Evolutionary conservation across 2,888 invertebrate species (phyloP), one percentile per base, ranked within the genome.

Genomic region (Eurytoma adleriae): DNA sequence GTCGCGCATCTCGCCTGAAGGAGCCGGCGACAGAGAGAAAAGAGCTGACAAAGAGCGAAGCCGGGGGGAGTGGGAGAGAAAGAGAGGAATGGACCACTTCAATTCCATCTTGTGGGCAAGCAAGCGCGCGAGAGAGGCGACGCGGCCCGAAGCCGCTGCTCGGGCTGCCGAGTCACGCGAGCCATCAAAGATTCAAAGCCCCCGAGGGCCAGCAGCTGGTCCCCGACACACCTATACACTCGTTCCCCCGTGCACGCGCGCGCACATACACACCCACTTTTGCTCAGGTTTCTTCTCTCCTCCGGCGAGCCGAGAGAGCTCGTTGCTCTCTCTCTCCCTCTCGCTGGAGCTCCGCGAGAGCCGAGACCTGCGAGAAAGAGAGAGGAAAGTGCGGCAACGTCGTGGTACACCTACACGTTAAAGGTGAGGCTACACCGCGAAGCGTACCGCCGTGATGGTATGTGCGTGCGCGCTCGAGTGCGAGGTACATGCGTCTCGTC

Each of bases 191-290:
- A 90, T 89, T 88, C 89, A 89, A 86, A 87, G 86, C 87, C 87
- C 87, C 87, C 84, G 86, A 88, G 90, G 89, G 88, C 89, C 83
- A 86, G 89, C 90, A 90, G 90, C 90, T 90, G 90, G 89, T 89
- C 88, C 86, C 84, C 84, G 83, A 56, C 62, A 27, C 68, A 83
- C 84, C 82, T 82, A 78, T 77, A 71, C 66, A 56, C 50, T 64
- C 67, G 5, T 2, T 1, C 40, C 7, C 40, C 3, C 54, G 27
- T 50, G 50, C 62, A 10, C 50, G 54, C 24, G n/a, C 24, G 24
- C 10, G 66, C 18, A 40, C 48, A 14, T 3, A 64, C 50, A 4
- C n/a, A 10, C 12, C 10, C n/a, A n/a, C 59, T 0, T 18, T 16
- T 18, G 3, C 61, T 54, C n/a, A 7, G 48, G 50, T 57, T 61